Conservation (phyloP, 1,140 invertebrate species). For the Drosophila lini region DNA sequence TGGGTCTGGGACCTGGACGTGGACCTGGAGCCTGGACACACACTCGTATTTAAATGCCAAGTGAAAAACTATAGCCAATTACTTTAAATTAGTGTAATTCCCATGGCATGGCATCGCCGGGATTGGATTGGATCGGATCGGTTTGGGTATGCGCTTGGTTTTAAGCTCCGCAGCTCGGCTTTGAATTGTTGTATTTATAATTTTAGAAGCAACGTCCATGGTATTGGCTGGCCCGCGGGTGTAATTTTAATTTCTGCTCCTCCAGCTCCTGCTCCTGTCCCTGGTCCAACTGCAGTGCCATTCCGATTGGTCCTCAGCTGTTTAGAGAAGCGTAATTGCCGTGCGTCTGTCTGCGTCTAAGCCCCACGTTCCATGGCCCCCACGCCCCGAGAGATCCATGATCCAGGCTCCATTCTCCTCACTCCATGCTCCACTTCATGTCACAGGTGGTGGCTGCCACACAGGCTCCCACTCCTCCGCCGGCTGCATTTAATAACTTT, state of each 20-base stretch:
- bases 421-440: conserved; percentile 62
- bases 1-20: not conserved
- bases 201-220: conserved; percentile 54
- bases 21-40: conserved; percentile 24
- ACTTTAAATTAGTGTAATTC: conserved; percentile 84
- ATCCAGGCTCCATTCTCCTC: conserved; percentile 34
- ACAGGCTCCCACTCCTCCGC: conserved; percentile 35
- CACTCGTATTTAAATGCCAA: conserved; percentile 80
- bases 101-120: conserved; percentile 60
- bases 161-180: not conserved
- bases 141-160: conserved; percentile 21
- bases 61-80: conserved; percentile 83
- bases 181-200: conserved; percentile 69
- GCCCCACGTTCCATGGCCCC: conserved; percentile 7
- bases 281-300: conserved; percentile 1
- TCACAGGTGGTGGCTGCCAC: conserved; percentile 66
- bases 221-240: conserved; percentile 71
- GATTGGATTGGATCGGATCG: conserved; percentile 53
- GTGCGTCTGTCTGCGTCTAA: conserved; percentile 71
- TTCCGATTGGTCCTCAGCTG: conserved; percentile 63
- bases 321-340: conserved; percentile 76
- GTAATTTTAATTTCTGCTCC: conserved; percentile 82
- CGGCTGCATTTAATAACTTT: conserved; percentile 76
- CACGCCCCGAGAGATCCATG: conserved; percentile 9
- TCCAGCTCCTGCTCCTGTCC: conserved; percentile 19